Evolutionary conservation across 2,797 vertebrate genomes (phyloP), one percentile per base, ranked within the genome.

Genomic region (Semaprochilodus insignis): DNA sequence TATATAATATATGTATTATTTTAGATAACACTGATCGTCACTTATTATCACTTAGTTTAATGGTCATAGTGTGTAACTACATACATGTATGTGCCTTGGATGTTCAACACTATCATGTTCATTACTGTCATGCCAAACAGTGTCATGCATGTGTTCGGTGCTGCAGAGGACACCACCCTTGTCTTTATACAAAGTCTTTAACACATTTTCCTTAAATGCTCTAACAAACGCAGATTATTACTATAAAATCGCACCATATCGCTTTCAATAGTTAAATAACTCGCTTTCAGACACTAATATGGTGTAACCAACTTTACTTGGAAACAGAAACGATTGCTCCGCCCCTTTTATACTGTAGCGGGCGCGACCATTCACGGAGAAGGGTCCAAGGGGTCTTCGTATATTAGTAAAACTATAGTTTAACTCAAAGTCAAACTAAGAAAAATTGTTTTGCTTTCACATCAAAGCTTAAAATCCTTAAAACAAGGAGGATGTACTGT

Each of bases 261-360:
- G 27, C 15, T 55, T 57, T 59, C 21, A 36, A 21, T 14, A 21
- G 17, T 10, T n/a, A 36, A 55, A 54, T 19, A 71, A 48, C 25
- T 57, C 15, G 72, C 13, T 19, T 31, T 54, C 25, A 31, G 1
- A 10, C 25, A 59, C 57, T 74, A 44, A 79, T 25, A 59, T 10
- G 70, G n/a, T 72, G 57, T 88, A 88, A 89, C 91, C 85, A 84
- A 89, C 82, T 90, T 77, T 85, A 84, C 86, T 87, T 74, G 73
- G 82, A 88, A 87, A 89, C 90, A 85, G 72, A 89, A 83, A 87
- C 86, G 27, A 27, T 63, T 27, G 81, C 89, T 89, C 88, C 85
- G 34, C 88, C 87, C 87, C 77, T 83, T 82, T 86, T 81, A 88
- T 88, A 78, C 52, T 75, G 40, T 51, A 75, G 60, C 83, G 85